Evolutionary conservation across 2,888 invertebrate genomes (phyloP), one percentile per base, ranked within the genome.

Genomic region (Muscina levida): DNA sequence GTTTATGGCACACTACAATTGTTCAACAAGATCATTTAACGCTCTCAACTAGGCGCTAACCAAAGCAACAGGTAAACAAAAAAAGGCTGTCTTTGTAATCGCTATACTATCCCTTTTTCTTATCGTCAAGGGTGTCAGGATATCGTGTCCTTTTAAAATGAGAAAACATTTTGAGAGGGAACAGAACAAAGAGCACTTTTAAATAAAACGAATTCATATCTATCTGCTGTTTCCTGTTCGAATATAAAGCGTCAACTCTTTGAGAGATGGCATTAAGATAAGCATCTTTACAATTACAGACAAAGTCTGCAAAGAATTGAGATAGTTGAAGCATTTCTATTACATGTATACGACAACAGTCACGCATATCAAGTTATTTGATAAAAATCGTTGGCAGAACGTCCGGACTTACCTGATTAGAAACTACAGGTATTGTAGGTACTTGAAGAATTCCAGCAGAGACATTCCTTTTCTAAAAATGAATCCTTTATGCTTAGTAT

Each of bases 1-100:
- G 15, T 39, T 22, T 22, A 42, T 62, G 39, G 39, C 42, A 42
- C 62, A 13, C 62, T 62, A 62, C 42, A 62, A 4, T 62, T 62
- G 42, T 22, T 42, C 39, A 62, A 10, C 62, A 62, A n/a, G 42
- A 13, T 13, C 42, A 39, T 42, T 62, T 62, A 42, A 62, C 62
- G 42, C 39, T 53, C 24, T 11, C 3, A 15, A 4, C 4, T 46
- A 15, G 1, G n/a, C 15, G 17, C 44, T 11, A 2, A 8, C 11
- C 6, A 31, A 31, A 3, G 31, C 31, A 51, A 22, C 51, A 51
- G 51, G 51, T 51, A 51, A 22, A 44, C n/a, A 44, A n/a, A 44
- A 13, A 11, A 11, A 44, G 44, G 11, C 13, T 44, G 2, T 13
- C 44, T 8, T 44, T 6, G 6, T 51, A 51, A 24, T 5, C 8